Percentiles rank a stretch among this genome's conserved stretches.
phyloP scores from a whole-genome alignment of 2,888 invertebrate species.

The Drepana falcataria region DNA sequence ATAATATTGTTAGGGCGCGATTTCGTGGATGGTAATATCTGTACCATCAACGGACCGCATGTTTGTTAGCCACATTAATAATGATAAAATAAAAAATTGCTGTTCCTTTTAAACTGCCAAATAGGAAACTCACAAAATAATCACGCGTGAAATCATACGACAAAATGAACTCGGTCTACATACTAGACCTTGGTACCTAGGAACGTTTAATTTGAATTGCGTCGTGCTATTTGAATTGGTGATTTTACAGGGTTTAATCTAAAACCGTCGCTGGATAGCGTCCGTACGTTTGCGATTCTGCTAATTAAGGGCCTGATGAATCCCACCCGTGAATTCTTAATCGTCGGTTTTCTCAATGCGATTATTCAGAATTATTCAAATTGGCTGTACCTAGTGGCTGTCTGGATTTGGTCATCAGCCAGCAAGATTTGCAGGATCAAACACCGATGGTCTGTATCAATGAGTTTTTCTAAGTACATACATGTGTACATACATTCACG shows the following conservation, averaged over 20 bases:
- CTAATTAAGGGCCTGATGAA: constrained; percentile 54
- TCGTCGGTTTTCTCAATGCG: constrained; percentile 3
- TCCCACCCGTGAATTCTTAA: constrained; percentile 21
- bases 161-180: no score
- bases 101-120: no score
- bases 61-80: no score
- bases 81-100: no score
- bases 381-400: background rate
- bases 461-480: no score
- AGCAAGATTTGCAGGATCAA: no score
- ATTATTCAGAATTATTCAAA: constrained; percentile 1
- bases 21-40: no score
- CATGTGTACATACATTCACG: no score
- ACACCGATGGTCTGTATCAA: no score
- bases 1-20: no score
- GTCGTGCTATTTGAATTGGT: constrained; percentile 67
- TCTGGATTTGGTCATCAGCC: no score
- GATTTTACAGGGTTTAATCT: constrained; percentile 71
- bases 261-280: constrained; percentile 53
- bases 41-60: no score
- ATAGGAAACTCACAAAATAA: background rate
- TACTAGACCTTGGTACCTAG: constrained; percentile 30
- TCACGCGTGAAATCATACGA: background rate
- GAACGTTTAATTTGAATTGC: constrained; percentile 56
- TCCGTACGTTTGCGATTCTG: constrained; percentile 45